Evolutionary conservation across 2,797 vertebrate species (phyloP).

Genomic region (Enteromius thamalakanensis): DNA sequence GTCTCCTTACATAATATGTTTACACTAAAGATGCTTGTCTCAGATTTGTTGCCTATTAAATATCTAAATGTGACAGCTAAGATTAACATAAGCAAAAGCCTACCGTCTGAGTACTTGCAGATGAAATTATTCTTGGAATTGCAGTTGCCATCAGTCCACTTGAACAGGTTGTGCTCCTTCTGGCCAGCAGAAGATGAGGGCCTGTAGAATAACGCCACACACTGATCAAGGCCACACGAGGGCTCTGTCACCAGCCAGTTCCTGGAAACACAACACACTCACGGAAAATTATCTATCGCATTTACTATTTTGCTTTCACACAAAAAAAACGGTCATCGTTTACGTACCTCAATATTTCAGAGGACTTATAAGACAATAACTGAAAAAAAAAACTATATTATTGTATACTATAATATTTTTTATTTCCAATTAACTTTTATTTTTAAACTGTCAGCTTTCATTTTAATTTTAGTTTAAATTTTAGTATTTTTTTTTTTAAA

Average conservation of each 20-base stretch:
- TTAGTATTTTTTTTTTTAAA: not conserved
- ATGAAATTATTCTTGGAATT: constrained; percentile 95
- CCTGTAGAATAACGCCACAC: constrained; percentile 90
- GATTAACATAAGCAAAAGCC: constrained; percentile 43
- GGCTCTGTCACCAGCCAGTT: constrained; percentile 94
- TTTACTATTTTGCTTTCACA: not conserved
- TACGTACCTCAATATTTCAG: not conserved
- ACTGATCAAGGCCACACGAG: constrained; percentile 90
- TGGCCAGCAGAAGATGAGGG: constrained; percentile 79
- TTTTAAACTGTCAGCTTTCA: not conserved
- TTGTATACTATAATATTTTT: not conserved
- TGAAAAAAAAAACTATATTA: not conserved
- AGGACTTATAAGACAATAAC: not conserved
- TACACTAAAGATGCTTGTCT: not conserved
- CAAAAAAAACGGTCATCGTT: not conserved
- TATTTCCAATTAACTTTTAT: not conserved
- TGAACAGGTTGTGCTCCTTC: constrained; percentile 85
- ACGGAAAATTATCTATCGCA: not conserved
- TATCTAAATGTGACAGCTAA: not conserved
- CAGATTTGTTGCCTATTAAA: constrained; percentile 5
- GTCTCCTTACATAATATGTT: constrained; percentile 22
- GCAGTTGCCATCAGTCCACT: constrained; percentile 93
- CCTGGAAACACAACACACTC: constrained; percentile 70
- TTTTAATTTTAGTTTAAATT: not conserved
- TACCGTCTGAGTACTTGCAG: constrained; percentile 93